Base-by-base conservation (phyloP, 2,113 vertebrate species). In the Otocyon megalotis region DNA sequence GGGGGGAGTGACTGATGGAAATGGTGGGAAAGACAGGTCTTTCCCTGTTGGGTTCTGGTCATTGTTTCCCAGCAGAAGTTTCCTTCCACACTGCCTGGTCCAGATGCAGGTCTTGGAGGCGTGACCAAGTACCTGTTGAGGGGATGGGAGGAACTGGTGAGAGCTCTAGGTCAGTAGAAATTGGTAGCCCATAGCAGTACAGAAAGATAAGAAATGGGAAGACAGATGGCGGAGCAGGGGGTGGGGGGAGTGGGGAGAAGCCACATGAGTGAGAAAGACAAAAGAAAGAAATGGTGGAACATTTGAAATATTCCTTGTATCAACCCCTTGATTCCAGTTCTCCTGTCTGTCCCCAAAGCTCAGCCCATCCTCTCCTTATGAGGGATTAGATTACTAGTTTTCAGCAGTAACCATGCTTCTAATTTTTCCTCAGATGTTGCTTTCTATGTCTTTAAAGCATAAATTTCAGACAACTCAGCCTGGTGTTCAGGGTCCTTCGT, bases 391-490 rank as follows among this genome's bases (percentile, higher is more conserved):
- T 62, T 4, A 65, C n/a, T 43, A 50, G 48, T 95, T 97, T 94
- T 93, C 77, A 88, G 17, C 12, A 69, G 19, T 48, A 48, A n/a
- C 26, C 63, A 26, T 8, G 10, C 30, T 74, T 56, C 60, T 19
- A 54, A 5, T 54, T 87, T 93, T 28, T 3, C 58, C 71, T 93
- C 72, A 74, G 8, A 62, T 1, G 0, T 76, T 54, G n/a, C 37
- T 77, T 96, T 79, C n/a, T 86, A 67, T 93, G 72, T 76, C 0
- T 94, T 97, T 69, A 69, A 84, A 93, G n/a, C 5, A n/a, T 71
- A 77, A 92, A 93, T 67, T 88, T 93, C 43, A 72, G 65, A 88
- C 37, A 81, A 20, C 53, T 93, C 48, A 77, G 63, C 30, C 65
- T 77, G 69, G 53, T 32, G 50, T 35, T 82, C 81, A 56, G 62